Base-by-base conservation (phyloP, 2,797 vertebrate genomes). In the Bovichtus diacanthus region DNA sequence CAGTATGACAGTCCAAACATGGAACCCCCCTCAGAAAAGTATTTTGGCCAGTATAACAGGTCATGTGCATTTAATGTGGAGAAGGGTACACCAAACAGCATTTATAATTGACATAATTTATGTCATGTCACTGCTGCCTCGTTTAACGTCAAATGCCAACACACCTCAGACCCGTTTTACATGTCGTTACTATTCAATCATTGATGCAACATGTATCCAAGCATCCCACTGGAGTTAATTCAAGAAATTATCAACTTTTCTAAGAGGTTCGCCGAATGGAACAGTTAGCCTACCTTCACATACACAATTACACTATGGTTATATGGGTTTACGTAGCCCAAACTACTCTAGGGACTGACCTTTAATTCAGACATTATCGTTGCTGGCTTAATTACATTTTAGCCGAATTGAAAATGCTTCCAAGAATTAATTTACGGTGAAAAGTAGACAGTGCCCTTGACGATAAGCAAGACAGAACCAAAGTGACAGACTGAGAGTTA, bases 401-500 rank as follows among this genome's bases (percentile, higher is more conserved):
- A 46, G 21, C 12, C 50, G 71, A 55, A 39, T 8, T n/a, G 1
- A 23, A 19, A 44, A 12, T 5, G 7, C 13, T n/a, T 41, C 23
- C 11, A 44, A 21, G 2, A 36, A 34, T 68, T 19, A 5, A 39
- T 47, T 53, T 4, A 46, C 34, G 29, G 15, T 49, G 50, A 38
- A 63, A 66, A 65, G 16, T 21, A 50, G 8, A 69, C 12, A 43
- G 53, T 5, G 11, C 2, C 19, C 5, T 36, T 25, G 27, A 21
- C 43, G 46, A 43, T 1, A 38, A 19, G 27, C 25, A 41, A 38
- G 15, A n/a, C 46, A 44, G 39, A 56, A 36, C 31, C 53, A 61
- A 38, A 78, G 72, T 81, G 72, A 84, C 81, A 79, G 71, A 76
- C 60, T 8, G 59, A 25, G 51, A 29, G 60, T 38, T 21, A 49